phyloP scores from a whole-genome alignment of 2,888 invertebrate genomes.

The Habroteleia sp. region DNA sequence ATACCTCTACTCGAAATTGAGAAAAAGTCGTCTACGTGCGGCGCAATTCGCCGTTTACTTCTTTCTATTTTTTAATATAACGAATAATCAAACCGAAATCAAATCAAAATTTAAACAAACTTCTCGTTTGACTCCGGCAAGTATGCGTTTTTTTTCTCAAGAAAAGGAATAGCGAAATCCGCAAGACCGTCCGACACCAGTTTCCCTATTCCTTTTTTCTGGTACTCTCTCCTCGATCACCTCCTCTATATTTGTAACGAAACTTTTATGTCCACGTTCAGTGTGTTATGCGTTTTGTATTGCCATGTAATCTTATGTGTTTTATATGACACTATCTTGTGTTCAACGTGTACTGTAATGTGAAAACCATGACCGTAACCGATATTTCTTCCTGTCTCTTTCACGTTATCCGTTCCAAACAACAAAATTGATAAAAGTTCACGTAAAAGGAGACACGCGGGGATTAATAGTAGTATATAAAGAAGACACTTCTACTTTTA shows the following conservation, averaged over 20 bases:
- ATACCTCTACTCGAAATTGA: slow-evolving; percentile 47
- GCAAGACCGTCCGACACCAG: slow-evolving; percentile 3
- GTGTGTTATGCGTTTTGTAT: slow-evolving; percentile 49
- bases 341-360: slow-evolving; percentile 45
- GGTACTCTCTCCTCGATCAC: slow-evolving; percentile 20
- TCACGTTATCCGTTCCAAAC: too few species aligned
- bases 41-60: not conserved
- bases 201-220: slow-evolving; percentile 26
- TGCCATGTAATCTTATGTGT: slow-evolving; percentile 40
- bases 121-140: too few species aligned
- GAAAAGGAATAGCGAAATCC: slow-evolving; percentile 31
- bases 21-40: slow-evolving; percentile 32
- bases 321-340: slow-evolving; percentile 44
- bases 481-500: slow-evolving; percentile 5
- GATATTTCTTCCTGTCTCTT: slow-evolving; percentile 5
- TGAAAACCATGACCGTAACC: slow-evolving; percentile 22
- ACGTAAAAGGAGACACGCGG: slow-evolving; percentile 2
- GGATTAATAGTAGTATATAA: slow-evolving; percentile 8
- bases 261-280: slow-evolving; percentile 31
- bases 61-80: slow-evolving; percentile 24
- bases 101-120: too few species aligned
- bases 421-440: too few species aligned
- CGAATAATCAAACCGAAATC: slow-evolving; percentile 31
- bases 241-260: slow-evolving; percentile 46
- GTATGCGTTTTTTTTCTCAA: slow-evolving; percentile 48